Percentiles rank a stretch among this genome's conserved stretches.
These are phyloP conservation scores for Cinclus cinclus DNA, from an alignment of 2,113 vertebrate species.

Conservation along the genomic window DNA sequence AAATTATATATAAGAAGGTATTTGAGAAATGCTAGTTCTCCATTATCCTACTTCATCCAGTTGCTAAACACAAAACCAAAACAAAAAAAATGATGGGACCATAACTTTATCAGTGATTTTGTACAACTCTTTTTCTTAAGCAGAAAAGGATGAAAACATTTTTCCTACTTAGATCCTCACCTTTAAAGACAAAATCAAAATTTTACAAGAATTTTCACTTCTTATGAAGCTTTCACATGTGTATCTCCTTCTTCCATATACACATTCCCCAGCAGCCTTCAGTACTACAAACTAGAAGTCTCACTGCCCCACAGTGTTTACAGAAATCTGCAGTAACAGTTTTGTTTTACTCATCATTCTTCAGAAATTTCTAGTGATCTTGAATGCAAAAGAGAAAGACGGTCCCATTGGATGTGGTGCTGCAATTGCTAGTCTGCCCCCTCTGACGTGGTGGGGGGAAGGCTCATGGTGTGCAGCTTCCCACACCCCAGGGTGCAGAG, in stretches of 20 bases:
- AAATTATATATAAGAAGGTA: background rate
- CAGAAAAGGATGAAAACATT: background rate
- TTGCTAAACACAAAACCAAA: background rate
- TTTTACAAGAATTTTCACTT: background rate
- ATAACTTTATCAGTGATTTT: background rate
- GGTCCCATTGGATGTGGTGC: background rate
- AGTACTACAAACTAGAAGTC: background rate
- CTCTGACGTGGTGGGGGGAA: background rate
- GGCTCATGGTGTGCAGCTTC: background rate
- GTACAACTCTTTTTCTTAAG: background rate
- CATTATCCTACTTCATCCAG: background rate
- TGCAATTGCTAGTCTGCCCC: background rate
- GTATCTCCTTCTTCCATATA: background rate
- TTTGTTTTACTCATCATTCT: background rate
- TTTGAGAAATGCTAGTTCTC: background rate
- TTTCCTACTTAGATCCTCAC: background rate
- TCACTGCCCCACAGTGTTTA: background rate
- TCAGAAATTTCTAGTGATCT: background rate
- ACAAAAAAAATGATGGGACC: background rate
- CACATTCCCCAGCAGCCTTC: background rate
- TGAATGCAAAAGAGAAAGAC: background rate
- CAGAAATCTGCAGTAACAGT: background rate
- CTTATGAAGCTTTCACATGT: rapidly evolving
- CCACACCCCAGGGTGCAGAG: background rate
- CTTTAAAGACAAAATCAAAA: background rate